Evolutionary conservation across 92 coral and sea anemone genomes (phyloP), one percentile per base, ranked within the genome.

Genomic region (Parazoanthus darwini): DNA sequence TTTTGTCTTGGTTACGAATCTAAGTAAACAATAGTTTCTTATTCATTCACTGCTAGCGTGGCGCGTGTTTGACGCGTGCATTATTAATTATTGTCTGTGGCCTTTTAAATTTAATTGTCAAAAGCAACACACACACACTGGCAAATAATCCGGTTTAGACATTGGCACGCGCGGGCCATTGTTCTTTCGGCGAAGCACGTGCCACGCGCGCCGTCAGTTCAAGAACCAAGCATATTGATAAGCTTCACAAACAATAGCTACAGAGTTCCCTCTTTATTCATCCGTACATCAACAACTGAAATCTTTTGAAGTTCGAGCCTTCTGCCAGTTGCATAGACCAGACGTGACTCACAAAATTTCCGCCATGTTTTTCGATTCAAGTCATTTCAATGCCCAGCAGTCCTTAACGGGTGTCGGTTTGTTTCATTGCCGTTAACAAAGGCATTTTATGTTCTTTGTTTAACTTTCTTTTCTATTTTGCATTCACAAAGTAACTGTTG

Each of bases 111-210:
- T 35, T 92, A 93, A 95, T 93, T 94, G 95, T 94, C 88, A 93
- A 91, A 89, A 89, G 94, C 91, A 80, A 65, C 86, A 82, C 77
- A 25, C 63, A 33, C 77, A 70, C 77, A 84, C 18, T 46, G 43
- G 22, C 85, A 95, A 86, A 91, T 95, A 90, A 88, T 91, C 92
- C 88, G 78, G 81, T 90, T 85, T 92, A 82, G 89, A 90, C 67
- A 26, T 75, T 43, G 98, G 96, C 98, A 95, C 98, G 96, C 96
- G 98, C 86, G 56, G 39, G 83, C 98, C 90, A 93, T 95, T 92
- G 90, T 78, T 35, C 73, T 67, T 50, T 91, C 59, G 89, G 58
- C 87, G 50, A 68, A 92, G 94, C 98, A 95, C 98, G 96, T 95
- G 98, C 98, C 98, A 48, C 13, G 20, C 59, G 23, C 58, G 70